Evolutionary conservation across 1,140 invertebrate genomes (phyloP).

Genomic region (Neodiprion virginianus): DNA sequence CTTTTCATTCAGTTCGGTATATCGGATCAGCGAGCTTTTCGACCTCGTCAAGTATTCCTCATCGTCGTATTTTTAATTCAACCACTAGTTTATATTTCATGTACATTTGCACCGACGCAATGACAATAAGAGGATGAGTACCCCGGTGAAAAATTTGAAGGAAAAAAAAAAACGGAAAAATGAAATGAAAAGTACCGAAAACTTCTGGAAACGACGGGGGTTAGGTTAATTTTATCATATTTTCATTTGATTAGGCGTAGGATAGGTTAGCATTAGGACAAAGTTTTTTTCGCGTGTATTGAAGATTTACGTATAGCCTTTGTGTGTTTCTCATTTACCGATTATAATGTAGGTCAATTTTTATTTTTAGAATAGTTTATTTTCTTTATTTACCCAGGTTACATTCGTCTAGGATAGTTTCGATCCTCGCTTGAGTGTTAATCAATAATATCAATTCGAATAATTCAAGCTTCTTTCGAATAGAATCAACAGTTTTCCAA

Average conservation of each 20-base stretch:
- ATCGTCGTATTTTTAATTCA: neutral
- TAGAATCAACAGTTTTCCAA: neutral
- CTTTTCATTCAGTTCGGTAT: too few relatives aligned
- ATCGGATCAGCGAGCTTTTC: neutral
- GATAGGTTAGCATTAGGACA: neutral
- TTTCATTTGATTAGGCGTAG: neutral
- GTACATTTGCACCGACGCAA: conserved; percentile 17
- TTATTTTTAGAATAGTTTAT: neutral
- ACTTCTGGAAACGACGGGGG: neutral
- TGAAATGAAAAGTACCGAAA: neutral
- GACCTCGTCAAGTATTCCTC: neutral
- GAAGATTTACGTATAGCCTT: neutral
- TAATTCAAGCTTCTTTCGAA: neutral
- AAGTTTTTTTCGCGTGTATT: neutral
- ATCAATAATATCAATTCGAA: neutral
- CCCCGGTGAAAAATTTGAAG: conserved; percentile 26
- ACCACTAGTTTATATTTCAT: neutral
- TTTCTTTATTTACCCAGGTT: neutral
- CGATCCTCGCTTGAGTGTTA: neutral
- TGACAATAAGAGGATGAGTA: conserved; percentile 31
- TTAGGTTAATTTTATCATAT: neutral
- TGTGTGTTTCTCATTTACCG: neutral
- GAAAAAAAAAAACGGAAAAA: neutral
- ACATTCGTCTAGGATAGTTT: neutral
- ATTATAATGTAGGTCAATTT: neutral